phyloP scores from a whole-genome alignment of 2,888 invertebrate genomes.

The Teinopalpus imperialis region DNA sequence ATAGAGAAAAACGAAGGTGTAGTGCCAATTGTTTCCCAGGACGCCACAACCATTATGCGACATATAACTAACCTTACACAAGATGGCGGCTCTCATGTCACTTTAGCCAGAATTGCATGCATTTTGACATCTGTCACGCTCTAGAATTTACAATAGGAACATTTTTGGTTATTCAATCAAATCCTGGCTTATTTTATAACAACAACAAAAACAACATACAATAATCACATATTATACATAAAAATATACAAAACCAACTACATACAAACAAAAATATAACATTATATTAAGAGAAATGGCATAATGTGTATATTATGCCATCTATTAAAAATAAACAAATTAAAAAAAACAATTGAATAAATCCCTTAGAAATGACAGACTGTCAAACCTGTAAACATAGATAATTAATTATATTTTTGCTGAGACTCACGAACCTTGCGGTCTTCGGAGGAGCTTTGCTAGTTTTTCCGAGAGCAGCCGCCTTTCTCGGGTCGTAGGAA shows the following conservation, averaged over 20 bases:
- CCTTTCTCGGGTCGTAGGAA: slow-evolving; percentile 92
- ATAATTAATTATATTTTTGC: background rate
- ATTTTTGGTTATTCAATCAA: slow-evolving; percentile 22
- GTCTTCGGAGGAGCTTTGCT: slow-evolving; percentile 49
- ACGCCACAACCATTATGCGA: slow-evolving; percentile 44
- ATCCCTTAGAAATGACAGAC: background rate
- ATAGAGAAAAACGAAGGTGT: background rate
- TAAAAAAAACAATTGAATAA: slow-evolving; percentile 11
- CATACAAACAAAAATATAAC: slow-evolving; percentile 13
- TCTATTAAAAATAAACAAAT: background rate
- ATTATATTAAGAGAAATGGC: too few species aligned
- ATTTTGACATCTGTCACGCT: slow-evolving; percentile 75
- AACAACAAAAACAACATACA: slow-evolving; percentile 11
- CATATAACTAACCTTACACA: slow-evolving; percentile 71
- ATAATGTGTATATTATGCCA: too few species aligned
- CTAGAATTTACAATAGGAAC: slow-evolving; percentile 63
- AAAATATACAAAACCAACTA: slow-evolving; percentile 24
- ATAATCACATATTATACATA: background rate
- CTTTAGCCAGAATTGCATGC: slow-evolving; percentile 71
- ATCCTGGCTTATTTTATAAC: slow-evolving; percentile 7
- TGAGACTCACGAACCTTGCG: slow-evolving; percentile 32
- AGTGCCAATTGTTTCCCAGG: slow-evolving; percentile 19
- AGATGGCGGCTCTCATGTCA: slow-evolving; percentile 66
- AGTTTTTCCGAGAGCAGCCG: slow-evolving; percentile 69
- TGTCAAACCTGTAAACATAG: background rate